A percentile compares a stretch with the other conserved stretches of the same genome.
Conservation (phyloP, 1,140 invertebrate genomes). For the Grapholita molesta region DNA sequence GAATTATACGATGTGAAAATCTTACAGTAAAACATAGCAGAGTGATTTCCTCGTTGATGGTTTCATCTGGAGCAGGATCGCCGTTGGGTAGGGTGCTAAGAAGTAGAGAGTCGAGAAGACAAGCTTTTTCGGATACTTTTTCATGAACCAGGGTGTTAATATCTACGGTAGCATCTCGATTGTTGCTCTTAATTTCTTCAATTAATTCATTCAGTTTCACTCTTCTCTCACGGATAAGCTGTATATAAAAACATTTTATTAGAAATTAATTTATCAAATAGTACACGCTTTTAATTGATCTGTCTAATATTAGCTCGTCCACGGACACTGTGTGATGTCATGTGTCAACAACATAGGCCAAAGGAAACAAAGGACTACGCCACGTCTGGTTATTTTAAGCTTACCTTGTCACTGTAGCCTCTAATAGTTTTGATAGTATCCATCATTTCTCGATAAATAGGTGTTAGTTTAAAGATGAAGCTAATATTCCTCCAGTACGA, state of each 20-base stretch:
- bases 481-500: conserved; percentile 19
- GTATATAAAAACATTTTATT: background rate
- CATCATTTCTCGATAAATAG: conserved; percentile 16
- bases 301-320: too few relatives aligned
- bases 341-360: too few relatives aligned
- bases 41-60: conserved; percentile 83
- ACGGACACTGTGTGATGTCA: too few relatives aligned
- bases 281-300: too few relatives aligned
- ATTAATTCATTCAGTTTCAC: conserved; percentile 8
- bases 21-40: conserved; percentile 85
- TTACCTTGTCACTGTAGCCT: conserved; percentile 10
- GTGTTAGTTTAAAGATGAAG: conserved; percentile 8
- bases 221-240: conserved; percentile 14
- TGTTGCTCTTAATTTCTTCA: conserved; percentile 17
- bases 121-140: conserved; percentile 7
- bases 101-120: conserved; percentile 6
- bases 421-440: conserved; percentile 12
- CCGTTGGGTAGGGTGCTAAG: conserved; percentile 17
- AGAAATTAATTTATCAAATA: too few relatives aligned
- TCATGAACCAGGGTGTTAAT: background rate
- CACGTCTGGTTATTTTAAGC: too few relatives aligned
- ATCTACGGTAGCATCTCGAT: background rate
- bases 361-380: too few relatives aligned
- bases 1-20: background rate
- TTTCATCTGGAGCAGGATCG: conserved; percentile 78